Evolutionary conservation across 2,888 invertebrate genomes (phyloP), one percentile per base, ranked within the genome.

Genomic region (Eupeodes latifasciatus): DNA sequence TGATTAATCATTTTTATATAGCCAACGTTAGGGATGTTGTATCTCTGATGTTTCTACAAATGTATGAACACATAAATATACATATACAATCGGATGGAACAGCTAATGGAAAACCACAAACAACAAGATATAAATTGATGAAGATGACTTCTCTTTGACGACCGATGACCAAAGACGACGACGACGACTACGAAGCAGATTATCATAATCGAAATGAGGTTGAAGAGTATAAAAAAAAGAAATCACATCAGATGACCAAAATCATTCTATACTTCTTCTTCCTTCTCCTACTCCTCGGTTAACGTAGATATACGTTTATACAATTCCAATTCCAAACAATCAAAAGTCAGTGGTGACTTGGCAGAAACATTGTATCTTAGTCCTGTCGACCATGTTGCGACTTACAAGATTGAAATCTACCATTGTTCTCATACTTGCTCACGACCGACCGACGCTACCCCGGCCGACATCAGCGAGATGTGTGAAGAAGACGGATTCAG

Each of bases 81-180:
- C 14, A 36, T 62, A 80, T 34, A 51, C 55, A 76, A 61, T 61
- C 79, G 62, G 53, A 55, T 44, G 84, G 62, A 55, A 61, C 74
- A 66, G 81, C 81, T 88, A 88, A 88, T 88, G 88, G 85, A 88
- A 88, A 88, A 78, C 81, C 85, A 81, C 81, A 81, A 64, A 81
- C 85, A 88, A 88, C 78, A 81, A 88, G 81, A 88, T 80, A 85
- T 81, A 78, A 88, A 88, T 88, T 88, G 88, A 88, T 88, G 88
- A 88, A 88, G 88, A 88, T 85, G 88, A 88, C 88, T 88, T 88
- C 88, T 85, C 85, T 86, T 76, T 76, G 76, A 71, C 72, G 87
- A 82, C 61, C 79, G 79, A 81, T 51, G 75, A 80, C 61, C 79
- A 75, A 81, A 44, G 75, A 80, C 53, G 40, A 64, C 12, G 44